Conservation (phyloP, 1,140 invertebrate genomes). For the Drosophila parabipectinata region DNA sequence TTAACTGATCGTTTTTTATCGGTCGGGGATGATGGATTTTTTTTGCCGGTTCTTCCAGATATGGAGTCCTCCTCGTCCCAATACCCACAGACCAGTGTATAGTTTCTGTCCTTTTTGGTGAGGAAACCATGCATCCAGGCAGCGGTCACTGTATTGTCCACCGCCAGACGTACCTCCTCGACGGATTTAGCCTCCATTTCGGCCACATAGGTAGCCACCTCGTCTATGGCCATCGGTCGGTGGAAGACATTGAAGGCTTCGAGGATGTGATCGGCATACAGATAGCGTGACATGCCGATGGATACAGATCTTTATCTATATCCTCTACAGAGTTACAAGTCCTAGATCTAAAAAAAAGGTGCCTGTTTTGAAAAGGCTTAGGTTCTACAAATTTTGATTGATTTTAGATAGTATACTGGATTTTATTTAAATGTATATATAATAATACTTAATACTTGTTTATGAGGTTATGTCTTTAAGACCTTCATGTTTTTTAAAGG, state of each 20-base stretch:
- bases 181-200: conserved; percentile 49
- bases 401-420: not conserved
- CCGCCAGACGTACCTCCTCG: conserved; percentile 44
- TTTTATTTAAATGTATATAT: not conserved
- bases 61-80: conserved; percentile 8
- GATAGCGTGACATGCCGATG: conserved; percentile 39
- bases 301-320: not conserved
- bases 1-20: too few species aligned
- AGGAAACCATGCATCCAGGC: conserved; percentile 64
- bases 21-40: too few species aligned
- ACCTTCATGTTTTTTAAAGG: too few species aligned
- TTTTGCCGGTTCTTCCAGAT: too few species aligned
- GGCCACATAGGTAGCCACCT: conserved; percentile 59
- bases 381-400: not conserved
- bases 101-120: conserved; percentile 15
- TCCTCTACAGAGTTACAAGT: not conserved
- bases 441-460: too few species aligned
- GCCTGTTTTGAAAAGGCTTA: not conserved
- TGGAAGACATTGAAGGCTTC: conserved; percentile 63
- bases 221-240: conserved; percentile 46
- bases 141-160: conserved; percentile 65
- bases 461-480: too few species aligned
- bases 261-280: conserved; percentile 55
- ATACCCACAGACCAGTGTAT: conserved; percentile 9
- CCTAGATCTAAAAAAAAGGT: not conserved